Evolutionary conservation across 2,113 vertebrate species (phyloP).

Genomic region (Ciconia stormi): DNA sequence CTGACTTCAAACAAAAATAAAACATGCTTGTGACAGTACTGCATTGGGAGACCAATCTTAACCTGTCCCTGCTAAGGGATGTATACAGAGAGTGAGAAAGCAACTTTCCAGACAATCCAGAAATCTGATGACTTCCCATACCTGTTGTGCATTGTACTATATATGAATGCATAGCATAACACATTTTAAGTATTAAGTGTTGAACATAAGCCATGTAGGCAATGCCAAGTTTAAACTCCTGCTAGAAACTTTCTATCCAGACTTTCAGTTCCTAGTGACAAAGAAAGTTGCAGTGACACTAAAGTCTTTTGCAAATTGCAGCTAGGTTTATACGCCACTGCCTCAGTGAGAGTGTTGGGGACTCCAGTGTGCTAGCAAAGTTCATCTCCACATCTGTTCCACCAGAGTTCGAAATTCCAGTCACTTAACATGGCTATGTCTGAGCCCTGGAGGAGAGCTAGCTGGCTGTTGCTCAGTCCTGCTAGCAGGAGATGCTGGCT

Average conservation of each 20-base stretch:
- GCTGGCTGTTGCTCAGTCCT: neutral
- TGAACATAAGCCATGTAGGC: neutral
- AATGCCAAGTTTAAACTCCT: neutral
- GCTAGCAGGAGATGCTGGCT: neutral
- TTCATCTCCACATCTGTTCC: neutral
- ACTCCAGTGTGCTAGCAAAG: neutral
- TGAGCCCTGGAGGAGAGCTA: neutral
- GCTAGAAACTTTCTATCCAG: neutral
- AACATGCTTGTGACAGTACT: neutral
- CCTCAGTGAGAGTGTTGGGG: neutral
- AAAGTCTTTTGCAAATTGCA: neutral
- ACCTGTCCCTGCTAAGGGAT: neutral
- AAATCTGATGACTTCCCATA: neutral
- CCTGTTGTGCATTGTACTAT: neutral
- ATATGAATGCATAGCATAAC: neutral
- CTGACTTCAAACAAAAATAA: neutral
- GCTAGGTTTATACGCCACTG: neutral
- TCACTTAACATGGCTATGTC: rapidly evolving
- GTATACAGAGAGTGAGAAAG: neutral
- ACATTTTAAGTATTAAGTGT: neutral
- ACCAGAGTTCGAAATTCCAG: neutral
- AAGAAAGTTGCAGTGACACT: neutral
- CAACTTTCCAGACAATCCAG: neutral
- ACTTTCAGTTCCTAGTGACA: neutral
- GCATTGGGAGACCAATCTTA: neutral